Percentiles rank a stretch among this genome's conserved stretches.
Conservation (phyloP, 2,888 invertebrate genomes). For the Spodoptera littoralis region DNA sequence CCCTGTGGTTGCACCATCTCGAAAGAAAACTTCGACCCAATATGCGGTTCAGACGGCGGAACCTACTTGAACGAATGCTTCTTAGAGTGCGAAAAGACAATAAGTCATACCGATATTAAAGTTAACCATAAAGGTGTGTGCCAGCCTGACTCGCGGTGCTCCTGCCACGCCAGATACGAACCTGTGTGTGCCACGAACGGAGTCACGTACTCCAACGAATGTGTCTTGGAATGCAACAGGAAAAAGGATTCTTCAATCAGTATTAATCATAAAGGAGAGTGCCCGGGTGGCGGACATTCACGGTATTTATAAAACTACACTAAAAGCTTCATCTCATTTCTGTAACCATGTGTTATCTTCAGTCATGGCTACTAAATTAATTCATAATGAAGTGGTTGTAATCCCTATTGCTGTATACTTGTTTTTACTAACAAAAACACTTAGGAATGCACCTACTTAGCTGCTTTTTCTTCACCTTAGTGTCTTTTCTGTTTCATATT, state of each 20-base stretch:
- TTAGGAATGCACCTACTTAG: too few relatives aligned
- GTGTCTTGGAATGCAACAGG: conserved; percentile 46
- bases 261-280: conserved; percentile 7
- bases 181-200: conserved; percentile 92
- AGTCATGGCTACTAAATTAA: too few relatives aligned
- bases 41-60: conserved; percentile 91
- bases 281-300: not conserved
- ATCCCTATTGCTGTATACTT: too few relatives aligned
- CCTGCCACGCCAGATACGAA: conserved; percentile 1
- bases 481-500: too few relatives aligned
- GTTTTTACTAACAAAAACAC: too few relatives aligned
- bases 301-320: conserved; percentile 7
- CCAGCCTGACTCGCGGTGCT: conserved; percentile 1
- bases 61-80: conserved; percentile 89
- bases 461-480: too few relatives aligned
- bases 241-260: conserved; percentile 6
- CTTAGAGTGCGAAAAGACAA: conserved; percentile 35
- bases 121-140: conserved; percentile 21
- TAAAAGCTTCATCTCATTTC: too few relatives aligned
- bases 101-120: not conserved
- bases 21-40: conserved; percentile 70
- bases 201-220: conserved; percentile 90
- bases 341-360: too few relatives aligned
- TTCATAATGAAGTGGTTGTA: too few relatives aligned
- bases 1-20: conserved; percentile 31